These are phyloP conservation scores for Colostygia pectinataria DNA, from an alignment of 2,888 invertebrate genomes.

Conservation along the genomic window DNA sequence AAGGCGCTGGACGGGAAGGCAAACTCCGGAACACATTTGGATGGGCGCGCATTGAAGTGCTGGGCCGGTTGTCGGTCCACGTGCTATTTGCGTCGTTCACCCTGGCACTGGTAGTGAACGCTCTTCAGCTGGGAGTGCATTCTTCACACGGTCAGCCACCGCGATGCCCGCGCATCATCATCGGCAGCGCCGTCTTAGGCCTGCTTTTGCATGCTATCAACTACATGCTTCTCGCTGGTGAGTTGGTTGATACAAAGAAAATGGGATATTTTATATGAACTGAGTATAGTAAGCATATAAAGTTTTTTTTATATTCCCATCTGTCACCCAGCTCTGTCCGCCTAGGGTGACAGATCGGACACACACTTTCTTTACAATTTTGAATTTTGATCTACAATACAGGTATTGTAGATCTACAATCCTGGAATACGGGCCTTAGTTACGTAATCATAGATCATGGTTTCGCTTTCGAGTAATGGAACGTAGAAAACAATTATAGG, in stretches of 20 bases:
- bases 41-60: slow-evolving; percentile 95
- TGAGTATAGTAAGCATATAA: no score
- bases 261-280: no score
- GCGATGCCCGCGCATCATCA: slow-evolving; percentile 86
- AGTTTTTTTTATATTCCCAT: no score
- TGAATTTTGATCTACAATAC: no score
- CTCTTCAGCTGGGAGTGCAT: slow-evolving; percentile 90
- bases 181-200: slow-evolving; percentile 90
- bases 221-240: slow-evolving; percentile 91
- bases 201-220: slow-evolving; percentile 89
- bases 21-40: slow-evolving; percentile 94
- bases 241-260: slow-evolving; percentile 36
- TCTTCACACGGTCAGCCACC: slow-evolving; percentile 75
- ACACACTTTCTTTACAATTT: no score
- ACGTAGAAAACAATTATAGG: slow-evolving; percentile 9
- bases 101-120: slow-evolving; percentile 91
- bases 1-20: slow-evolving; percentile 83
- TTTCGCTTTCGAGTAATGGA: slow-evolving; percentile 6
- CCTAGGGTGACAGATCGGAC: no score
- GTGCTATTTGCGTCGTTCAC: slow-evolving; percentile 92
- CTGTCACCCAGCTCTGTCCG: no score
- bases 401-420: no score
- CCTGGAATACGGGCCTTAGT: not conserved
- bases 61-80: slow-evolving; percentile 91
- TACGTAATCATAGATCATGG: slow-evolving; percentile 13